Evolutionary conservation across 2,888 invertebrate species (phyloP), one percentile per base, ranked within the genome.

Genomic region (Luperina testacea): DNA sequence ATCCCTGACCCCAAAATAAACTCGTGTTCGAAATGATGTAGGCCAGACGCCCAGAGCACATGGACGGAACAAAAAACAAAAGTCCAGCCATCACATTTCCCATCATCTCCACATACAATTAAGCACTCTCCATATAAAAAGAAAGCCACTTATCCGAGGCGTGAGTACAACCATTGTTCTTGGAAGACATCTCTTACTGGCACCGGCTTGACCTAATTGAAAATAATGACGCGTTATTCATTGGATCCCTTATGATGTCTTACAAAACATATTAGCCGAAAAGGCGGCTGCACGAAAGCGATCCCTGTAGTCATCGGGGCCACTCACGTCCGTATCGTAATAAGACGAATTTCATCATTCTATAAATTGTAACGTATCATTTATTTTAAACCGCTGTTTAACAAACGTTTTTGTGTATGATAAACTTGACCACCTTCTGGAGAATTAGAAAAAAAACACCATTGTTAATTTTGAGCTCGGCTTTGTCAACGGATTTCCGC

Each of bases 191-290:
- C 93, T 94, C 93, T 92, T 92, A 91, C 96, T 93, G 95, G 93
- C 94, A 94, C 94, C 91, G 94, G 91, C 94, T 94, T 97, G 96
- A 96, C 96, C 96, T 95, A 96, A 96, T 97, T 97, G 95, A 95
- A 95, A 95, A 96, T 97, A 96, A 97, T 96, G 93, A 95, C 92
- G 92, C 94, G 92, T 95, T 95, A 95, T 96, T 94, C 95, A 93
- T 92, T 92, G 92, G 92, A 93, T 93, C 93, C 94, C 93, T 91
- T 91, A 90, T 90, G 92, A 92, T 93, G 92, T 91, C 92, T 94
- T 93, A 95, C 93, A 94, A 95, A 94, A 95, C 92, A 92, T 90
- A 93, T 94, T 90, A 93, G 90, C 88, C 90, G 91, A 90, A 91
- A 90, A 90, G 88, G 85, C 90, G 87, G 88, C 88, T 82, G 77